Evolutionary conservation across 2,888 invertebrate species (phyloP).

Genomic region (Odontothrips loti): DNA sequence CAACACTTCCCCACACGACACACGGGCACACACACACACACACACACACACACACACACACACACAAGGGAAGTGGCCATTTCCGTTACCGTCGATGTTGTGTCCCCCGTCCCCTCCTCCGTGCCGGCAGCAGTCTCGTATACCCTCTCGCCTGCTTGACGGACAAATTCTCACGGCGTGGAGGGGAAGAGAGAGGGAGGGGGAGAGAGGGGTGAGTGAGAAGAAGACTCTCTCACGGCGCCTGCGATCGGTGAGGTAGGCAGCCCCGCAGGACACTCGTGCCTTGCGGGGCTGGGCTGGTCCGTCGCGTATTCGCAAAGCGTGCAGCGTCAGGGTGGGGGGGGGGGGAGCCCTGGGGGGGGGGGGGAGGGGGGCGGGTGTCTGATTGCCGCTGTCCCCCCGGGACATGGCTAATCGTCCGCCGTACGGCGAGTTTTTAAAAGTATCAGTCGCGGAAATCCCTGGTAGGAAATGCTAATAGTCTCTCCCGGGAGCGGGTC

Average conservation of each 20-base stretch:
- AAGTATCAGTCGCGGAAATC: neutral
- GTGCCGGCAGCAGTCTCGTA: too few relatives aligned
- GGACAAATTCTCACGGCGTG: too few relatives aligned
- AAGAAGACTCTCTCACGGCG: too few relatives aligned
- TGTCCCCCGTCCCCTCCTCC: too few relatives aligned
- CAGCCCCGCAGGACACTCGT: too few relatives aligned
- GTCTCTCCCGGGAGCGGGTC: neutral
- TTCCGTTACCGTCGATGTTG: too few relatives aligned
- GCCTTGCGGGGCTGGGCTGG: too few relatives aligned
- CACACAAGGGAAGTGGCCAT: too few relatives aligned
- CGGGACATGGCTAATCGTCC: neutral
- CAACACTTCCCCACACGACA: too few relatives aligned
- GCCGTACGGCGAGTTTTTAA: neutral
- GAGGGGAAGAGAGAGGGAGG: neutral
- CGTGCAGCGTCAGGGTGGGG: neutral
- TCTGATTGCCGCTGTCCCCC: constrained; percentile 29
- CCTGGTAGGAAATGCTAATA: constrained; percentile 7
- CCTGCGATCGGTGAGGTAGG: neutral
- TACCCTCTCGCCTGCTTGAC: too few relatives aligned
- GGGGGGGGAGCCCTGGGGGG: neutral
- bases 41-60: too few relatives aligned
- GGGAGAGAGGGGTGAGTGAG: neutral
- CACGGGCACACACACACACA: too few relatives aligned
- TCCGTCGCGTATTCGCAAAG: neutral
- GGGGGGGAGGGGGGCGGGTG: constrained; percentile 13